A percentile compares a stretch with the other conserved stretches of the same genome.
Conservation (phyloP, 2,113 vertebrate genomes). For the Mormoops blainvillei region DNA sequence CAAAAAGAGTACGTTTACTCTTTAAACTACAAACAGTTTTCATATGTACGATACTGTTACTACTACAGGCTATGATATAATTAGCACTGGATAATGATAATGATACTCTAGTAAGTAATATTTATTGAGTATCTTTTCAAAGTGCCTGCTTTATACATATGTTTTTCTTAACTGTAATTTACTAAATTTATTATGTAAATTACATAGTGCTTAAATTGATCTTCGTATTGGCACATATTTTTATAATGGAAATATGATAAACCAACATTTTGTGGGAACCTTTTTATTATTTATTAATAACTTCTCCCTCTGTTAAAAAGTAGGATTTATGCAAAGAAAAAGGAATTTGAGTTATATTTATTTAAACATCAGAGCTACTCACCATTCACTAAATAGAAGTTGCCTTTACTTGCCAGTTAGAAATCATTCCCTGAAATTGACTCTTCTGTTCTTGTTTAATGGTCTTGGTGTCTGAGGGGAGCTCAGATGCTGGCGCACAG, state of each 20-base stretch:
- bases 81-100: background rate
- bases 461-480: constrained; percentile 78
- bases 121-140: background rate
- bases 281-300: background rate
- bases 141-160: background rate
- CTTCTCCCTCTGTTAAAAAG: background rate
- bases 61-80: background rate
- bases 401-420: constrained; percentile 75
- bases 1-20: background rate
- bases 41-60: background rate
- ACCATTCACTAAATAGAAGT: constrained; percentile 53
- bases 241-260: background rate
- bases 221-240: background rate
- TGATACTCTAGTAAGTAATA: background rate
- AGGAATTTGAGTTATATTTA: background rate
- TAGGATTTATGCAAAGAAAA: background rate
- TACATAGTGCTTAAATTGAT: background rate
- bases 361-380: constrained; percentile 55
- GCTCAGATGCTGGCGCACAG: constrained; percentile 87
- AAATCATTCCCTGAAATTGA: constrained; percentile 86
- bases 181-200: background rate
- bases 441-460: constrained; percentile 91
- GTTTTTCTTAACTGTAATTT: background rate
- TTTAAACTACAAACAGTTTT: background rate
- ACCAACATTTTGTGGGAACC: background rate